These are phyloP conservation scores for Drosophila sturtevanti DNA, from an alignment of 1,140 invertebrate genomes.

Conservation along the genomic window DNA sequence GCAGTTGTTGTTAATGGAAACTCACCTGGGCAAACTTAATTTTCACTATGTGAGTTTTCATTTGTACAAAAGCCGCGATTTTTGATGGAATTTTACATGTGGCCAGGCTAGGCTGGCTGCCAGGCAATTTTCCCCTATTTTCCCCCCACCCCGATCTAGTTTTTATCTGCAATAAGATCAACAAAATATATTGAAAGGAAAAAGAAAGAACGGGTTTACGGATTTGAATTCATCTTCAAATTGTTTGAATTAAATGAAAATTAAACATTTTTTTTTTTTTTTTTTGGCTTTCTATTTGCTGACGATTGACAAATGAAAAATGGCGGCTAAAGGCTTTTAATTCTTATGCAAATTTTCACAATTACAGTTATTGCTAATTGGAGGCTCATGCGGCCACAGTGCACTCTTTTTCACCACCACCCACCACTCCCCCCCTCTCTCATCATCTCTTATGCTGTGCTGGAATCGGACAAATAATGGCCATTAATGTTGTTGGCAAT, in stretches of 20 bases:
- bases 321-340: slow-evolving; percentile 77
- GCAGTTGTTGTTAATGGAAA: too few relatives aligned
- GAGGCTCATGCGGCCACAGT: slow-evolving; percentile 75
- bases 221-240: slow-evolving; percentile 30
- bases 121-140: slow-evolving; percentile 31
- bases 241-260: background rate
- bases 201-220: too few relatives aligned
- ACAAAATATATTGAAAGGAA: background rate
- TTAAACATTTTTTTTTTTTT: slow-evolving; percentile 3
- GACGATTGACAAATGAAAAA: slow-evolving; percentile 77
- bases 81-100: slow-evolving; percentile 80
- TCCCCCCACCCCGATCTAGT: slow-evolving; percentile 2
- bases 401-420: background rate
- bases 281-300: slow-evolving; percentile 51
- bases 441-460: background rate
- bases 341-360: slow-evolving; percentile 75
- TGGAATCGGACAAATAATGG: slow-evolving; percentile 57
- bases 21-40: slow-evolving; percentile 68
- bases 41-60: slow-evolving; percentile 56
- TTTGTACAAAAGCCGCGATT: slow-evolving; percentile 69
- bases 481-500: slow-evolving; percentile 78
- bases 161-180: slow-evolving; percentile 7
- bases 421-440: background rate
- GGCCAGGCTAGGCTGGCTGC: slow-evolving; percentile 12
- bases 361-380: slow-evolving; percentile 81